These are phyloP conservation scores for Calliopsis andreniformis DNA, from an alignment of 1,140 invertebrate genomes.

Conservation along the genomic window DNA sequence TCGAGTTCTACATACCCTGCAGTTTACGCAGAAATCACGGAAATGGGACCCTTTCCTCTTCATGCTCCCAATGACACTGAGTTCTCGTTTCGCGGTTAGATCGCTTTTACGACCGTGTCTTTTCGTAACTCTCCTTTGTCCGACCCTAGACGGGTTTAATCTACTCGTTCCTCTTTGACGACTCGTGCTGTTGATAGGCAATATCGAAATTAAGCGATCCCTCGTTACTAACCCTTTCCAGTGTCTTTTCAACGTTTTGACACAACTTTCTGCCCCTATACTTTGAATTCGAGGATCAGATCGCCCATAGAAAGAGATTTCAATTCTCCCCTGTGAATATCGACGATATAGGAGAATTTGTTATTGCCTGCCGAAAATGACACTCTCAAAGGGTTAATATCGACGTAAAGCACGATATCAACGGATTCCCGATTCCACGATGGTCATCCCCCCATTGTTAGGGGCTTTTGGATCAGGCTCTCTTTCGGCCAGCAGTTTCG, in stretches of 20 bases:
- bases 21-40: not conserved
- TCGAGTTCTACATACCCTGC: conserved; percentile 5
- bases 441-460: conserved; percentile 26
- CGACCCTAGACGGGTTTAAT: too few relatives aligned
- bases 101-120: not conserved
- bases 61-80: not conserved
- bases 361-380: too few relatives aligned
- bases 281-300: too few relatives aligned
- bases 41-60: not conserved
- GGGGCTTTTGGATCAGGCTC: not conserved
- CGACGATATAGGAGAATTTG: too few relatives aligned
- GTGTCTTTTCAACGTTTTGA: too few relatives aligned
- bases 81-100: not conserved
- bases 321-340: too few relatives aligned
- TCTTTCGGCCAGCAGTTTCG: conserved; percentile 6
- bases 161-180: too few relatives aligned
- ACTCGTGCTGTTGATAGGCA: too few relatives aligned
- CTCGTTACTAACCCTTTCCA: too few relatives aligned
- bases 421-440: conserved; percentile 2
- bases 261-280: too few relatives aligned
- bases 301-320: too few relatives aligned
- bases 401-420: conserved; percentile 23
- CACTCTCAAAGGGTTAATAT: conserved; percentile 43
- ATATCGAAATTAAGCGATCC: too few relatives aligned
- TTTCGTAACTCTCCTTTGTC: not conserved